Conservation (phyloP, 1,140 invertebrate species). For the Drosophila takahashii region DNA sequence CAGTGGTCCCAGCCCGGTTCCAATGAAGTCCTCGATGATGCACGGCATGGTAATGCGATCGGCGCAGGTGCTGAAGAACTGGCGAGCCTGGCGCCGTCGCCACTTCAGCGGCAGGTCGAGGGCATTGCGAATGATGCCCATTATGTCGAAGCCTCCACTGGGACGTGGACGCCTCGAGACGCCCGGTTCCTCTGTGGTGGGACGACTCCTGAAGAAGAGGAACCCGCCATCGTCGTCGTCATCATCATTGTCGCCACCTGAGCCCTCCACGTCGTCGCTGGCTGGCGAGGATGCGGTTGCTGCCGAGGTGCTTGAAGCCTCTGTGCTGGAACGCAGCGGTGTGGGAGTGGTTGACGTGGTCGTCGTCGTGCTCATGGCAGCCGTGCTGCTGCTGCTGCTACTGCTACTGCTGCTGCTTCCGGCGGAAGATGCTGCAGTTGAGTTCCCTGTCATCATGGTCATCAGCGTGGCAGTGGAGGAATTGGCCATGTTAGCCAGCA, state of each 20-base stretch:
- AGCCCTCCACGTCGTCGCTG: constrained; percentile 80
- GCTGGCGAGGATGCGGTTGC: constrained; percentile 40
- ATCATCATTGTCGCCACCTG: constrained; percentile 62
- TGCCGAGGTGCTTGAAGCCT: constrained; percentile 24
- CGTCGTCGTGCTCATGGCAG: constrained; percentile 24
- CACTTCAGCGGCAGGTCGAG: constrained; percentile 56
- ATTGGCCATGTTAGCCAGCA: constrained; percentile 27
- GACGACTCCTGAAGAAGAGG: constrained; percentile 43
- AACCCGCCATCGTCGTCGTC: constrained; percentile 47
- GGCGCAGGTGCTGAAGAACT: constrained; percentile 86
- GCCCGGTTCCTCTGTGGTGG: constrained; percentile 43
- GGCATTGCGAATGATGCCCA: constrained; percentile 52
- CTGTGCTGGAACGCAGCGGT: constrained; percentile 49
- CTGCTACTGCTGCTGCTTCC: not conserved
- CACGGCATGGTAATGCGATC: constrained; percentile 92
- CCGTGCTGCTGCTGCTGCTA: constrained; percentile 26
- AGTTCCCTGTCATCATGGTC: constrained; percentile 32
- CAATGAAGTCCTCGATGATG: constrained; percentile 92
- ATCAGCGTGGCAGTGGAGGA: constrained; percentile 32
- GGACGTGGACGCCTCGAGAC: constrained; percentile 69
- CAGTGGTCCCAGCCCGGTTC: constrained; percentile 85
- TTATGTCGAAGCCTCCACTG: constrained; percentile 69
- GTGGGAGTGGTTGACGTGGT: constrained; percentile 44
- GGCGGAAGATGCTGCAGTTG: constrained; percentile 2
- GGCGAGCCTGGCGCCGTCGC: constrained; percentile 61